These are phyloP conservation scores for Calyptommatus sinebrachiatus DNA, from an alignment of 2,113 vertebrate genomes.

Conservation along the genomic window DNA sequence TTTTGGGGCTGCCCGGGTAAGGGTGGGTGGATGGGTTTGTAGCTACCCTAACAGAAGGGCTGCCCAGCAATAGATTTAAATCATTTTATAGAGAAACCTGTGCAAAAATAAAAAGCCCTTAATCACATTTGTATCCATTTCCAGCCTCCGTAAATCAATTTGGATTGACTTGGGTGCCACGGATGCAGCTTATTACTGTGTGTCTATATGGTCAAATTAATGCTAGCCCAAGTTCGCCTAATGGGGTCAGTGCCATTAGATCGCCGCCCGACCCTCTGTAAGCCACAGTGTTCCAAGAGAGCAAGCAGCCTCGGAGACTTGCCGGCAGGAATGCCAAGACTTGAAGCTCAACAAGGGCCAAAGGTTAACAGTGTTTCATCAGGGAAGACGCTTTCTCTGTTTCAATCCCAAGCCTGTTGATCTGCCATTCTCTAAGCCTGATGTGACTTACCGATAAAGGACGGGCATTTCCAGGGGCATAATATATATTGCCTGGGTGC, in stretches of 20 bases:
- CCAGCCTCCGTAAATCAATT: slow-evolving; percentile 81
- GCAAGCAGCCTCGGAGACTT: background rate
- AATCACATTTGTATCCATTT: slow-evolving; percentile 85
- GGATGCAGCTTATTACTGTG: slow-evolving; percentile 76
- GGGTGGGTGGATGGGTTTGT: background rate
- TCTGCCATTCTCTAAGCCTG: too few species aligned
- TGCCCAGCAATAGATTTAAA: slow-evolving; percentile 73
- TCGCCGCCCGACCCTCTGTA: slow-evolving; percentile 21
- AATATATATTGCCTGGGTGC: too few species aligned
- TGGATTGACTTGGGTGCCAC: slow-evolving; percentile 78
- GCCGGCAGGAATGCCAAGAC: background rate
- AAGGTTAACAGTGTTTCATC: background rate
- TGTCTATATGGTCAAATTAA: slow-evolving; percentile 72
- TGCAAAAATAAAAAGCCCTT: slow-evolving; percentile 79
- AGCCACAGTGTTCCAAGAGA: slow-evolving; percentile 22
- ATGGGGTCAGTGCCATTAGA: slow-evolving; percentile 57
- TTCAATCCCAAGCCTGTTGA: background rate
- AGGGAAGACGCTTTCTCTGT: background rate
- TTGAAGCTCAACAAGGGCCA: background rate
- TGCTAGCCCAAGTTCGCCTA: slow-evolving; percentile 57
- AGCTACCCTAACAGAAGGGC: slow-evolving; percentile 26
- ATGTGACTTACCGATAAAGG: background rate
- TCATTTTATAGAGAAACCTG: slow-evolving; percentile 77
- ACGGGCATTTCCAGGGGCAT: background rate
- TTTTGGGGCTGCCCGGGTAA: background rate